phyloP scores from a whole-genome alignment of 2,888 invertebrate species.

The Dioctria linearis region DNA sequence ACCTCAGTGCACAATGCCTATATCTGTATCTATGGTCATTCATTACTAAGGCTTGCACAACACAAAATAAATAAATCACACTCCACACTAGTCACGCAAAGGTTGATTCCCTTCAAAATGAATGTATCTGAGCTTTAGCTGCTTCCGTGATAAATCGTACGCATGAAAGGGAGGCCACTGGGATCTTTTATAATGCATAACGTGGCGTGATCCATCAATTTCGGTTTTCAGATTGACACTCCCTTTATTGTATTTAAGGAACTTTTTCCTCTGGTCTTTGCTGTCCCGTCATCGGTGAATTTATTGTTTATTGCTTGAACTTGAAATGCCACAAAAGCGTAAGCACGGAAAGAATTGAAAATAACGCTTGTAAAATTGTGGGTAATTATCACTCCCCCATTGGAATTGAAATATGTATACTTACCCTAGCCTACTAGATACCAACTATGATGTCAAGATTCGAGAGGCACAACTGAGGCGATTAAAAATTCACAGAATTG shows the following conservation, averaged over 20 bases:
- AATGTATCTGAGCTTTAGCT: conserved; percentile 59
- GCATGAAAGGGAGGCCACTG: conserved; percentile 33
- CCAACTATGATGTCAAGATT: no score
- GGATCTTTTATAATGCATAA: conserved; percentile 32
- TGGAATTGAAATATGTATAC: no score
- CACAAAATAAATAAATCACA: conserved; percentile 48
- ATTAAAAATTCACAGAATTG: no score
- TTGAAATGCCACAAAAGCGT: neutral
- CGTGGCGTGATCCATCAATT: conserved; percentile 46
- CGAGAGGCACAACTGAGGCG: no score
- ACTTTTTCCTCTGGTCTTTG: neutral
- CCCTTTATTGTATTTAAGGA: conserved; percentile 16
- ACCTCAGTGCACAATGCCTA: neutral
- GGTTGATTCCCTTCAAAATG: conserved; percentile 30
- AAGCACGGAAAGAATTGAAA: no score
- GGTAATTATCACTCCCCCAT: no score
- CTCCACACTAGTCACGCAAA: conserved; percentile 36
- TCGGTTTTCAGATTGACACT: conserved; percentile 39
- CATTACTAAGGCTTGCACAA: conserved; percentile 2
- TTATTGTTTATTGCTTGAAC: conserved; percentile 17
- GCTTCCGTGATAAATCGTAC: conserved; percentile 45
- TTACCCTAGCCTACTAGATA: no score
- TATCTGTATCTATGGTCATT: conserved; percentile 5
- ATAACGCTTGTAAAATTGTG: no score
- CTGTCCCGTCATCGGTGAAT: conserved; percentile 6